A percentile compares a stretch with the other conserved stretches of the same genome.
These are phyloP conservation scores for Aramus guarauna DNA, from an alignment of 2,113 vertebrate species.

Conservation along the genomic window DNA sequence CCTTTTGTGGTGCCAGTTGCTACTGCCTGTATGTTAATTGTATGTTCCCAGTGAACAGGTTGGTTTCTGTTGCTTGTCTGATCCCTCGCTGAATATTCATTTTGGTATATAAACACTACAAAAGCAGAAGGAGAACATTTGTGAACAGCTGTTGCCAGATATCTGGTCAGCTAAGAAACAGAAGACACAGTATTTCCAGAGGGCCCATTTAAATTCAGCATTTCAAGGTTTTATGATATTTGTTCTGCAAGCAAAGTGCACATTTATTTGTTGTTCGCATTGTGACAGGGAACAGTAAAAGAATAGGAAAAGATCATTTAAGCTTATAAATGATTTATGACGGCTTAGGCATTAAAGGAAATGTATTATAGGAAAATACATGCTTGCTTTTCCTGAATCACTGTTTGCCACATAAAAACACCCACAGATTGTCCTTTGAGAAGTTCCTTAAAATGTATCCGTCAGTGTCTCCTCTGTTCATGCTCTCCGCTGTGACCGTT, in stretches of 20 bases:
- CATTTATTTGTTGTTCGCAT: background rate
- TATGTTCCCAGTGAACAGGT: background rate
- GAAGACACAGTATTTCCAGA: background rate
- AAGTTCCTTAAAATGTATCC: background rate
- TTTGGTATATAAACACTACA: background rate
- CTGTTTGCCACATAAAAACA: background rate
- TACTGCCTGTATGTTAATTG: background rate
- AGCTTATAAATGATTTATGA: slow-evolving; percentile 19
- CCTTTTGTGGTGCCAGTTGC: slow-evolving; percentile 17
- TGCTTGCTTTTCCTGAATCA: background rate
- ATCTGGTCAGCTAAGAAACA: slow-evolving; percentile 47
- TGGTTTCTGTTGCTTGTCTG: background rate
- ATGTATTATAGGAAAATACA: background rate
- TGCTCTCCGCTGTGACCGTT: background rate
- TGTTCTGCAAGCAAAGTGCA: slow-evolving; percentile 6
- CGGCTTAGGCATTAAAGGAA: background rate
- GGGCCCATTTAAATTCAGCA: background rate
- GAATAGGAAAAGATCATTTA: background rate
- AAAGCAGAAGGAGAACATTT: background rate
- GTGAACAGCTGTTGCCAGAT: slow-evolving; percentile 31
- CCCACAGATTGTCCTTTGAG: background rate
- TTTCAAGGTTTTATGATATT: slow-evolving; percentile 23
- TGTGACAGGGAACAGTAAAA: background rate
- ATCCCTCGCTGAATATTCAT: slow-evolving; percentile 42
- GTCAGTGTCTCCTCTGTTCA: background rate